Percentiles rank a stretch among this genome's conserved stretches.
Evolutionary conservation across 2,113 vertebrate species (phyloP).

Genomic region (Tyrannus savana): DNA sequence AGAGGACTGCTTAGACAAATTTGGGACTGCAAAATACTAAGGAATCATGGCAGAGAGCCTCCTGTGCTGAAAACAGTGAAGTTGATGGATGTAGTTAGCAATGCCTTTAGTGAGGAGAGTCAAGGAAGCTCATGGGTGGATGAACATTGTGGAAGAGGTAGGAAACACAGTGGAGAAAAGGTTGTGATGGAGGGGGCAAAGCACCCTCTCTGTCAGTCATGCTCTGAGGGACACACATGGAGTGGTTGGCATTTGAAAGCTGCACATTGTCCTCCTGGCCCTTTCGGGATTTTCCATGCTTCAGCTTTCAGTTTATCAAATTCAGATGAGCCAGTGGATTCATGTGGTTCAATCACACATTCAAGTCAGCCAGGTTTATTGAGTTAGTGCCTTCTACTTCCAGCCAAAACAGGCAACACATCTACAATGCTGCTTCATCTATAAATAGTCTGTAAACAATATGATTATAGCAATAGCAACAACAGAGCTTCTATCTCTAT

Average conservation of each 20-base stretch:
- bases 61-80: neutral
- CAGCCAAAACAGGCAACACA: neutral
- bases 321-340: neutral
- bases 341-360: neutral
- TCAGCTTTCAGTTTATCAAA: neutral
- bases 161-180: neutral
- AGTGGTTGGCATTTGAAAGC: neutral
- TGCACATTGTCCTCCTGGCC: neutral
- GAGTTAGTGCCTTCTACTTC: neutral
- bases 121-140: neutral
- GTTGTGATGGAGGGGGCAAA: neutral
- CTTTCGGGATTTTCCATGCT: neutral
- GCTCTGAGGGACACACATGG: neutral
- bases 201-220: neutral
- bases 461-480: neutral
- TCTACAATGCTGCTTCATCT: neutral
- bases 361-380: neutral
- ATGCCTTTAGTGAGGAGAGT: neutral
- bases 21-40: neutral
- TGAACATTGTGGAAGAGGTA: neutral
- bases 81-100: neutral
- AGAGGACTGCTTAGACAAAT: neutral
- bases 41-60: neutral
- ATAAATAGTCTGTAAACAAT: neutral
- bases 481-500: neutral